A percentile compares a stretch with the other conserved stretches of the same genome.
phyloP scores from a whole-genome alignment of 2,888 invertebrate genomes.

The Nemoura dubitans region DNA sequence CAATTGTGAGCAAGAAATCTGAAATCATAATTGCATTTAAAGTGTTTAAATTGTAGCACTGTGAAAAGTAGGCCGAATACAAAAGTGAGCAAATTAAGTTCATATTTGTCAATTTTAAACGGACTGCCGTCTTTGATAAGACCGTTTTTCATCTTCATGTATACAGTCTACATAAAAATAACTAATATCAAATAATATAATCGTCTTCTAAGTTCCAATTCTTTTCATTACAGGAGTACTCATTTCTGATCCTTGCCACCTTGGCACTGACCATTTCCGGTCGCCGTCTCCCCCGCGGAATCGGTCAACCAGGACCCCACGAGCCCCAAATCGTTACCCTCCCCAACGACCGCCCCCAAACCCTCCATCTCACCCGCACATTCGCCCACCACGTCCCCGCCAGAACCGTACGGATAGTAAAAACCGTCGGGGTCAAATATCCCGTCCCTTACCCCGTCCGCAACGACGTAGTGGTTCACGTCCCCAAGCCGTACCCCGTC shows the following conservation, averaged over 20 bases:
- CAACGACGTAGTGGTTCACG: constrained; percentile 51
- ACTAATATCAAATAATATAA: too few relatives aligned
- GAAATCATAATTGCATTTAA: background rate
- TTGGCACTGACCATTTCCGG: background rate
- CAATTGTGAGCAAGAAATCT: too few relatives aligned
- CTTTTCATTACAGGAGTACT: constrained; percentile 28
- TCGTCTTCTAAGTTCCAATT: too few relatives aligned
- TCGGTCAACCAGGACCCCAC: background rate
- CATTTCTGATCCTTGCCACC: background rate
- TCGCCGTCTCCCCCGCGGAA: constrained; percentile 1
- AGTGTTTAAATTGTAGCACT: background rate
- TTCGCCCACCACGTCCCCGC: constrained; percentile 44
- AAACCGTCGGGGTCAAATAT: constrained; percentile 52
- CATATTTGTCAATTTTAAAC: too few relatives aligned
- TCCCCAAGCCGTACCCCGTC: constrained; percentile 54
- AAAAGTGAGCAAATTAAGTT: too few relatives aligned
- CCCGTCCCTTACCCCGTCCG: constrained; percentile 52
- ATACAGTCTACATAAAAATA: too few relatives aligned
- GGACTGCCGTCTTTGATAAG: too few relatives aligned
- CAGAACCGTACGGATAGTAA: constrained; percentile 52
- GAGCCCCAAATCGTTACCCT: constrained; percentile 3
- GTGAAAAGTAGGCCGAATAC: background rate
- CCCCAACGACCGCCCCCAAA: constrained; percentile 26
- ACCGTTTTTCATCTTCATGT: too few relatives aligned
- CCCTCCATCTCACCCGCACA: constrained; percentile 39